Base-by-base conservation (phyloP, 2,113 vertebrate species). In the Epinephelus moara region DNA sequence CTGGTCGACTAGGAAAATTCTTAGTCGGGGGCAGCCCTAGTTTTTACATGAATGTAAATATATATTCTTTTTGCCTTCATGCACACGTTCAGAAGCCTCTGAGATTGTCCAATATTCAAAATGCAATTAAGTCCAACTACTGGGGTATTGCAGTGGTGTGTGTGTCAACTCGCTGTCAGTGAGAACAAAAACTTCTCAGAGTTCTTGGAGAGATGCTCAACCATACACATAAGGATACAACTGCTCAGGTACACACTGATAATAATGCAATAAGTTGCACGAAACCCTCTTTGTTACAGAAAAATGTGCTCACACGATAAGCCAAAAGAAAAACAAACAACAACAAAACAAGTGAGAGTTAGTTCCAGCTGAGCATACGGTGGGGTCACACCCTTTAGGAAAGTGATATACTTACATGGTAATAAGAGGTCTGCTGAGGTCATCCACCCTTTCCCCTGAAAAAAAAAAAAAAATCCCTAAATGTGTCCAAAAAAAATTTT, bases 371-470 rank as follows among this genome's bases (percentile, higher is more conserved):
- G 55, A 78, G 68, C 74, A 73, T 79, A 66, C 2, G n/a, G 19
- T 57, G 59, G 18, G 18, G 81, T 89, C 83, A 75, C 40, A 75
- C 23, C 82, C 77, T 79, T 71, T 67, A 77, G 75, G 50, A 81
- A 84, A 80, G 40, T 59, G 68, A 76, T 69, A 42, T 3, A 68
- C 66, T 42, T 63, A 27, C 25, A 72, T 78, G 66, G 27, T 49
- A 78, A 77, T 49, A 14, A 17, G 18, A 50, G 23, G 21, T 40
- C 27, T 23, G 33, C 45, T 62, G n/a, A 62, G 60, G 66, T 82
- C 25, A 70, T 15, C 70, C 42, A 15, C 1, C 7, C 5, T 37
- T 37, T 37, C 33, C 33, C 33, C 33, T 37, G 6, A 37, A 37
- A 15, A 30, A 30, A 30, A 30, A 30, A 30, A 30, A 30, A 30